These are phyloP conservation scores for Eupithecia abbreviata DNA, from an alignment of 2,888 invertebrate genomes.

Conservation along the genomic window DNA sequence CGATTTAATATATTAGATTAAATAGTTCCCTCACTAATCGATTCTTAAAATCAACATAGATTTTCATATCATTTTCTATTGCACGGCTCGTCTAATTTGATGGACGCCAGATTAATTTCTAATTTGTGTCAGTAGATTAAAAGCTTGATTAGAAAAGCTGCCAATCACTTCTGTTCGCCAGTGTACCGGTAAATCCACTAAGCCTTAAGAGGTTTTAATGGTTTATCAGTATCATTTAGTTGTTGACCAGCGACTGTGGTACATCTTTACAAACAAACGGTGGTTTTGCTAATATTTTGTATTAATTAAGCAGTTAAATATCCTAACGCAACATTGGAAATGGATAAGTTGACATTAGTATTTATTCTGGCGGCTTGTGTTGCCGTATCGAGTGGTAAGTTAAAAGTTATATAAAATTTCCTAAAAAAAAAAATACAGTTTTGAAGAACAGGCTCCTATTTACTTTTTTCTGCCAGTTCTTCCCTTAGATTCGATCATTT, in stretches of 20 bases:
- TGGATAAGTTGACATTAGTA: conserved; percentile 59
- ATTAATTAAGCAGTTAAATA: background rate
- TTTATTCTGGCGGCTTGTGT: conserved; percentile 57
- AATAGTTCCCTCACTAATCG: background rate
- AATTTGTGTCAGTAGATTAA: background rate
- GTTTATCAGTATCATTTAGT: conserved; percentile 40
- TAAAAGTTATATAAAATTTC: background rate
- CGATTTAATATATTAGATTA: too few species aligned
- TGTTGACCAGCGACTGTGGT: conserved; percentile 41
- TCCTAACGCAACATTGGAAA: conserved; percentile 39
- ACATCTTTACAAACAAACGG: conserved; percentile 36
- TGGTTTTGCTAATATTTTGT: background rate
- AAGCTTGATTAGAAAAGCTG: conserved; percentile 8
- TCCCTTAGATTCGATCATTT: background rate
- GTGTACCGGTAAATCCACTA: conserved; percentile 70
- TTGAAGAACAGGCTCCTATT: background rate
- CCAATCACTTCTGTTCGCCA: conserved; percentile 51
- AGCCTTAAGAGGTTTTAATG: conserved; percentile 49
- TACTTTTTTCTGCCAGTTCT: background rate
- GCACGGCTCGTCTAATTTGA: background rate
- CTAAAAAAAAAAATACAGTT: background rate
- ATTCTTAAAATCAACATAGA: background rate
- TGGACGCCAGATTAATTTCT: background rate
- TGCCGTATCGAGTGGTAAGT: conserved; percentile 61
- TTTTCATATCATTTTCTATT: background rate